A percentile compares a stretch with the other conserved stretches of the same genome.
phyloP scores from a whole-genome alignment of 2,113 vertebrate genomes.

The Hylia prasina region DNA sequence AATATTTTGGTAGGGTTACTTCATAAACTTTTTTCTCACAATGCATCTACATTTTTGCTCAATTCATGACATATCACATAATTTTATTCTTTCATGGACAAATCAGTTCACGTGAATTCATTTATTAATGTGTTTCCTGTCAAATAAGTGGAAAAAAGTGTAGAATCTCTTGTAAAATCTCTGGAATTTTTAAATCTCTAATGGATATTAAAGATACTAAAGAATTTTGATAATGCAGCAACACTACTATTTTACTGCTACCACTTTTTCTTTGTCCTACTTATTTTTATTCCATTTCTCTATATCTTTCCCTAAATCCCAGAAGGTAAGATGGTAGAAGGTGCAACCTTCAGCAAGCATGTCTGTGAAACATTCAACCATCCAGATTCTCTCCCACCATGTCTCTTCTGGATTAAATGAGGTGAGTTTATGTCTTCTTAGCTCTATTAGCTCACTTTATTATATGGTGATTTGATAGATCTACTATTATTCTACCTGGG shows the following conservation, averaged over 20 bases:
- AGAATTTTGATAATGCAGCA: not conserved
- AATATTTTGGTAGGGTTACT: not conserved
- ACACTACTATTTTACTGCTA: not conserved
- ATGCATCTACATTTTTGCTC: not conserved
- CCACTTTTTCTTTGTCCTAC: not conserved
- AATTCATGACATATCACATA: not conserved
- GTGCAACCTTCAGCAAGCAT: rapidly evolving
- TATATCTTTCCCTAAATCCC: not conserved
- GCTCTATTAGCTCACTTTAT: not conserved
- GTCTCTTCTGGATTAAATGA: not conserved
- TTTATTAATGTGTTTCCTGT: not conserved
- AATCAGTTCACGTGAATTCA: not conserved
- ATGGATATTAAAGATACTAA: not conserved
- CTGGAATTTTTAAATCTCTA: not conserved
- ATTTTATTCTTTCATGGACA: not conserved
- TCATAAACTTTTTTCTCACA: not conserved
- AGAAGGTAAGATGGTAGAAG: not conserved
- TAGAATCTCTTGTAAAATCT: not conserved
- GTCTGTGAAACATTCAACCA: not conserved
- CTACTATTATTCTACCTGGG: not conserved
- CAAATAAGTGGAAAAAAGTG: not conserved
- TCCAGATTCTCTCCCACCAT: not conserved
- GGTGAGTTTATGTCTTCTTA: not conserved
- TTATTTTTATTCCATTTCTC: not conserved
- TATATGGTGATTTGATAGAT: not conserved